Evolutionary conservation across 1,140 invertebrate species (phyloP).

Genomic region (Drosophila takahashii): DNA sequence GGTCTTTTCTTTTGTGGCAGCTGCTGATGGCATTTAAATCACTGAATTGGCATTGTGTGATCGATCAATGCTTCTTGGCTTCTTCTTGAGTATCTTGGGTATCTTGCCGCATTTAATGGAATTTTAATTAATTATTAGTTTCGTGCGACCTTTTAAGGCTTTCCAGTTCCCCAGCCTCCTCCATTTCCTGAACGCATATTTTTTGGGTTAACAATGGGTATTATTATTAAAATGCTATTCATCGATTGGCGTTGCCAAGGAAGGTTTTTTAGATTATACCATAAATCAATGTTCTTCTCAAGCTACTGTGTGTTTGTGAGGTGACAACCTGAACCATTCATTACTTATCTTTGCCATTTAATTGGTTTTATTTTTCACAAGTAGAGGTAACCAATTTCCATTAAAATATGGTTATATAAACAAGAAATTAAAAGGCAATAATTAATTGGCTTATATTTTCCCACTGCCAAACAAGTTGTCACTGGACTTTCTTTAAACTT

Average conservation of each 20-base stretch:
- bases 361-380: constrained; percentile 12
- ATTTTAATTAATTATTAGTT: constrained; percentile 77
- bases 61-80: constrained; percentile 47
- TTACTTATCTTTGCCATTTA: constrained; percentile 3
- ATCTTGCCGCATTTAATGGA: constrained; percentile 59
- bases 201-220: constrained; percentile 10
- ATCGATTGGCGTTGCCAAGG: neutral
- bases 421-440: constrained; percentile 11
- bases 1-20: constrained; percentile 50
- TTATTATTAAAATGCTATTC: constrained; percentile 1
- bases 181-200: neutral
- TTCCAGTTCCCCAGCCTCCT: constrained; percentile 12
- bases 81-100: too few relatives aligned
- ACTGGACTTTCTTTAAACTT: constrained; percentile 29
- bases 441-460: constrained; percentile 43
- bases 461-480: constrained; percentile 30
- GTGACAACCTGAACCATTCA: neutral
- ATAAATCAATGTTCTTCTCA: constrained; percentile 2
- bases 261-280: neutral
- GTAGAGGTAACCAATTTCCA: neutral
- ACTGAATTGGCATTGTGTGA: constrained; percentile 50
- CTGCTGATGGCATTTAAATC: constrained; percentile 73
- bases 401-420: constrained; percentile 17
- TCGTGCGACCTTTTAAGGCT: constrained; percentile 53
- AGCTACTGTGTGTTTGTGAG: neutral